Evolutionary conservation across 2,888 invertebrate genomes (phyloP), one percentile per base, ranked within the genome.

Genomic region (Myopa testacea): DNA sequence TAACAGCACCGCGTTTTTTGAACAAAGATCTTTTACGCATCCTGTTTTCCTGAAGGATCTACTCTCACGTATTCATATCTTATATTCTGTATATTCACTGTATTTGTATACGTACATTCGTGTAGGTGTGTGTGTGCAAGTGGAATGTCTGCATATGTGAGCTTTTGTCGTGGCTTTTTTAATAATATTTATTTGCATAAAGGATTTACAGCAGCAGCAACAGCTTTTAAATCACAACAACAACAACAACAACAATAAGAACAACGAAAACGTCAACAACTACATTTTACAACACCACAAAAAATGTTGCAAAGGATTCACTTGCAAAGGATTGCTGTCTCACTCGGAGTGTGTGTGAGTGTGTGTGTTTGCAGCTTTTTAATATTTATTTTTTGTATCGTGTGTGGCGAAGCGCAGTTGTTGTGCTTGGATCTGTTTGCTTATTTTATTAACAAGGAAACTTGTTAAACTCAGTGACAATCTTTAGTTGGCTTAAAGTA

Each of bases 131-230:
- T 65, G 55, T 55, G 14, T 55, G 55, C 55, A 10, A 45, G 45
- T 16, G 10, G 10, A 12, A 4, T 16, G 65, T 1, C 34, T 40
- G 58, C 38, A n/a, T 69, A 63, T 78, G 45, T 6, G 34, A 55
- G 16, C n/a, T 14, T 8, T 8, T 50, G 50, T 8, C 50, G 14
- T 3, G 14, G 5, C 12, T 67, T 74, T 63, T 70, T 55, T 50
- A 58, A 71, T 50, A 69, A 68, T 75, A 40, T 71, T 52, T 72
- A 62, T 78, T 78, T 75, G n/a, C 78, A 62, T 69, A 78, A 78
- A 78, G 74, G 78, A 78, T 78, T 58, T 75, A 19, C 40, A 73
- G n/a, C 60, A 16, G 12, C 63, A 65, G 37, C 26, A 76, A 52
- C 19, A 60, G 58, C 63, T 34, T 34, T 65, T 19, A 1, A 26